These are phyloP conservation scores for Alsophila aescularia DNA, from an alignment of 2,888 invertebrate species.

Conservation along the genomic window DNA sequence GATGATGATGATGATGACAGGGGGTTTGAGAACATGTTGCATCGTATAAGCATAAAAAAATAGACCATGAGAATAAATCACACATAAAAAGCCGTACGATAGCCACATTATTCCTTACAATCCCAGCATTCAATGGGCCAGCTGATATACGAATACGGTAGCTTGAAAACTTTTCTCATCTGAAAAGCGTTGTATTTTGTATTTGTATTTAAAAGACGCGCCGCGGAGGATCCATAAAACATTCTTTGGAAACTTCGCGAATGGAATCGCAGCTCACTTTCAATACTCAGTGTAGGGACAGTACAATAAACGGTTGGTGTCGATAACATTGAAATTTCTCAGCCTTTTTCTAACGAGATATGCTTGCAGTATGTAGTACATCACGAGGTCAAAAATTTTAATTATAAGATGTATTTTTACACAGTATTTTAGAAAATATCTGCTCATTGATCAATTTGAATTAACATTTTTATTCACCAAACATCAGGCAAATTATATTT, in stretches of 20 bases:
- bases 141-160: slow-evolving; percentile 1
- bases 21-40: too few relatives aligned
- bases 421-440: too few relatives aligned
- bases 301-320: neutral
- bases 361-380: too few relatives aligned
- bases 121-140: neutral
- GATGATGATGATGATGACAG: too few relatives aligned
- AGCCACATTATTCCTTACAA: neutral
- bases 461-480: too few relatives aligned
- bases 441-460: too few relatives aligned
- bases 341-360: too few relatives aligned
- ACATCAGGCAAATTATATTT: too few relatives aligned
- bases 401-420: too few relatives aligned
- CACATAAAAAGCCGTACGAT: neutral
- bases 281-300: slow-evolving; percentile 23
- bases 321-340: slow-evolving; percentile 10
- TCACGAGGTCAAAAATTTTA: too few relatives aligned
- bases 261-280: slow-evolving; percentile 25
- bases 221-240: slow-evolving; percentile 34
- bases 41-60: too few relatives aligned
- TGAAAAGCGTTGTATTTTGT: slow-evolving; percentile 36
- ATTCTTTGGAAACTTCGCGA: slow-evolving; percentile 35
- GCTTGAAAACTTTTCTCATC: slow-evolving; percentile 38
- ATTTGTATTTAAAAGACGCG: slow-evolving; percentile 37
- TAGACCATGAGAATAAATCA: neutral